Conservation (phyloP, 1,140 invertebrate species). For the Carposina sasakii region DNA sequence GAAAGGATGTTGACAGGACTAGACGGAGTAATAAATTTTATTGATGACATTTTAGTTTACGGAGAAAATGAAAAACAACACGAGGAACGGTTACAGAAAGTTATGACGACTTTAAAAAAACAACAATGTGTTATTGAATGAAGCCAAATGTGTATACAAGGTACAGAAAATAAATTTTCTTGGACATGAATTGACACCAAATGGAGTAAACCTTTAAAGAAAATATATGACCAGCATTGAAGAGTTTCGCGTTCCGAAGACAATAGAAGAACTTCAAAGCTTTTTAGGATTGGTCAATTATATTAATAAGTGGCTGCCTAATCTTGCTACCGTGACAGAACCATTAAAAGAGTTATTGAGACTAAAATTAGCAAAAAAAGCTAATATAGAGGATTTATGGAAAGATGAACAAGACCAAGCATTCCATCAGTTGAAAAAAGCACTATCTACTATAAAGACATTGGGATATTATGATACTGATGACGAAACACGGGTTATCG, state of each 20-base stretch:
- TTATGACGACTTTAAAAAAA: slow-evolving; percentile 17
- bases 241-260: slow-evolving; percentile 15
- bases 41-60: too few species aligned
- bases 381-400: background rate
- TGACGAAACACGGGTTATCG: slow-evolving; percentile 34
- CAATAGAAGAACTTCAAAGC: slow-evolving; percentile 14
- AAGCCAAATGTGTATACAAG: slow-evolving; percentile 5
- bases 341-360: slow-evolving; percentile 12
- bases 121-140: slow-evolving; percentile 4
- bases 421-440: background rate
- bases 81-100: slow-evolving; percentile 27
- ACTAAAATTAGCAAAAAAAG: background rate
- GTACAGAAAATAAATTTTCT: slow-evolving; percentile 5
- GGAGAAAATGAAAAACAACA: slow-evolving; percentile 34
- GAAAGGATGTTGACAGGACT: too few species aligned
- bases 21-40: too few species aligned
- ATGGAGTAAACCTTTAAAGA: background rate
- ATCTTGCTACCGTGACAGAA: slow-evolving; percentile 31
- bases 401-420: background rate
- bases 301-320: slow-evolving; percentile 33
- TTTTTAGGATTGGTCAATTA: slow-evolving; percentile 38
- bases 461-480: too few species aligned
- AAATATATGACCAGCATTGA: slow-evolving; percentile 11
- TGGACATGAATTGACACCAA: slow-evolving; percentile 1
- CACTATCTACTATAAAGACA: background rate